Conservation (phyloP, 92 coral and sea anemone genomes). For the Pocillopora grandis region DNA sequence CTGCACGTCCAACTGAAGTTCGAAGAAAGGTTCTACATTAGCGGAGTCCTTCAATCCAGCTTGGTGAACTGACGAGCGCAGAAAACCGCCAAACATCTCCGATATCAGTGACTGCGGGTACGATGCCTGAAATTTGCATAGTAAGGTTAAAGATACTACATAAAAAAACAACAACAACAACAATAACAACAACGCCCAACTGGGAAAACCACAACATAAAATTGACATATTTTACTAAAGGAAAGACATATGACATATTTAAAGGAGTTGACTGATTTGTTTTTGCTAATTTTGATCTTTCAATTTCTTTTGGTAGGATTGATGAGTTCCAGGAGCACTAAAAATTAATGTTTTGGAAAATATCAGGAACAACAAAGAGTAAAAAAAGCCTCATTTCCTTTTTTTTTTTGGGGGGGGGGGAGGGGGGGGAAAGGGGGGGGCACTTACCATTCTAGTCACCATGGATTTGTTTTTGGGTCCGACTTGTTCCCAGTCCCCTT, state of each 20-base stretch:
- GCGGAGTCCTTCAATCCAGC: slow-evolving; percentile 94
- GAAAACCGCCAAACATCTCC: slow-evolving; percentile 92
- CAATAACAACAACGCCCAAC: no score
- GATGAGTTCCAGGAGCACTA: no score
- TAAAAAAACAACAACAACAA: neutral
- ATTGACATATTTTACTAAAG: no score
- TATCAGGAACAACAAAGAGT: no score
- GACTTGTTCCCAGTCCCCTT: slow-evolving; percentile 99
- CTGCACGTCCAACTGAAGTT: slow-evolving; percentile 89
- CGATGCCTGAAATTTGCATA: slow-evolving; percentile 56
- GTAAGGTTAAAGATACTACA: neutral
- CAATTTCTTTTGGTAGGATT: no score
- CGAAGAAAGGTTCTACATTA: slow-evolving; percentile 96
- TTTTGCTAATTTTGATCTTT: no score
- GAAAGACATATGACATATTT: no score
- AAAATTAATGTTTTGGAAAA: no score
- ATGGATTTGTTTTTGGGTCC: slow-evolving; percentile 96
- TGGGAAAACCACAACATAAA: no score
- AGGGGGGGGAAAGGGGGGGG: neutral
- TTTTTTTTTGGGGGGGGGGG: neutral
- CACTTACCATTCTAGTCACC: slow-evolving; percentile 87
- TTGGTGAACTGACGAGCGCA: slow-evolving; percentile 90
- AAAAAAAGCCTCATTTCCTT: no score
- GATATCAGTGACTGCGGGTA: slow-evolving; percentile 83
- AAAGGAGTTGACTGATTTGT: no score